Evolutionary conservation across 2,888 invertebrate genomes (phyloP).

Genomic region (Gnatocerus cornutus): DNA sequence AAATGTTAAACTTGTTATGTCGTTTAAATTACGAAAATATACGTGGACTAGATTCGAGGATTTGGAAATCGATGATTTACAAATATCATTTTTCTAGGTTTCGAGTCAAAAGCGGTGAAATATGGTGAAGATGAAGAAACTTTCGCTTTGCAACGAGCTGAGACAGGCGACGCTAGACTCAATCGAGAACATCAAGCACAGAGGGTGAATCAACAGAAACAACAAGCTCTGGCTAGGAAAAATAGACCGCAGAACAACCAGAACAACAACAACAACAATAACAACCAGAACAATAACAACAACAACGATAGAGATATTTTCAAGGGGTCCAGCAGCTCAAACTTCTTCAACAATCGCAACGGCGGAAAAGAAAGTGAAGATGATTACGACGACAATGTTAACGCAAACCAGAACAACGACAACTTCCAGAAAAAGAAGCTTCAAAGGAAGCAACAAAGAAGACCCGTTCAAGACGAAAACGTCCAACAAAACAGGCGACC

Average conservation of each 20-base stretch:
- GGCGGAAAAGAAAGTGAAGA: constrained; percentile 76
- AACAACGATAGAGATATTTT: constrained; percentile 74
- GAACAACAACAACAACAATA: constrained; percentile 57
- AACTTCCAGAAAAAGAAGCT: constrained; percentile 69
- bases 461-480: constrained; percentile 65
- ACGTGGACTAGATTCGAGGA: constrained; percentile 11
- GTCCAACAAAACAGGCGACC: constrained; percentile 49
- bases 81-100: constrained; percentile 68
- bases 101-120: constrained; percentile 79
- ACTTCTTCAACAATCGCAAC: constrained; percentile 81
- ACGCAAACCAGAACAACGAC: constrained; percentile 69
- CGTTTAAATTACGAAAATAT: constrained; percentile 31
- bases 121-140: constrained; percentile 81
- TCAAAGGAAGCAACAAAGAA: constrained; percentile 68
- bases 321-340: constrained; percentile 82
- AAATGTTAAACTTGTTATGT: constrained; percentile 36
- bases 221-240: constrained; percentile 52
- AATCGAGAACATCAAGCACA: constrained; percentile 68
- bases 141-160: constrained; percentile 82
- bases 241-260: constrained; percentile 58
- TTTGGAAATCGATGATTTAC: background rate
- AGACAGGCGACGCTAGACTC: constrained; percentile 75
- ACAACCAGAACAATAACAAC: constrained; percentile 55
- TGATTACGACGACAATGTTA: constrained; percentile 72
- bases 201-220: constrained; percentile 68